Base-by-base conservation (phyloP, 2,113 vertebrate species). In the Laticauda laticaudata region DNA sequence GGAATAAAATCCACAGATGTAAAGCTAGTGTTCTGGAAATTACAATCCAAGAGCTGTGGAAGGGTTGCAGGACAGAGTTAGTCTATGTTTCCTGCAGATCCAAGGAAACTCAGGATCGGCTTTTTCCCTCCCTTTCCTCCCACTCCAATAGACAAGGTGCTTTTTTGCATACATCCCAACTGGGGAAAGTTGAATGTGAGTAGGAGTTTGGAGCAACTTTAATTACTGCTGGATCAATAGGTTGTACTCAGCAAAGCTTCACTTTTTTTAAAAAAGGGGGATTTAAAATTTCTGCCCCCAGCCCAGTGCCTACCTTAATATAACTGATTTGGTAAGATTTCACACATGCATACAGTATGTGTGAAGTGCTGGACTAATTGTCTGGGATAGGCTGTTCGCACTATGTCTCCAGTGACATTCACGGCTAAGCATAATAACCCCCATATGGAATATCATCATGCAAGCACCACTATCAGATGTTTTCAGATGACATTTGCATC, bases 221-320 rank as follows among this genome's bases (percentile, higher is more conserved):
- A 97, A 97, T 97, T 96, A 96, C 94, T 92, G 43, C 91, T 90
- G 95, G 96, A 97, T 96, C 97, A 2, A 97, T 97, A 94, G 90
- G 87, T 94, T 96, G 51, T 24, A 93, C 93, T 91, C 2, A 21
- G 95, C 95, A 95, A 86, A 96, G 92, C 34, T 39, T 39, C 69
- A 75, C 14, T 81, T 81, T 81, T 81, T 39, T 81, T 34, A 81
- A 81, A 81, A 39, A 39, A 39, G 51, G 7, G 75, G 69, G 1
- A 0, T 1, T 39, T 81, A 39, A 81, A 39, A 21, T 81, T 81
- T 81, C 15, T 75, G n/a, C n/a, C 75, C 18, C 34, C 57, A 5
- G 3, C 54, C 12, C 61, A 39, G 2, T 7, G 2, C 75, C 7
- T 81, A 20, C 34, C 39, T 6, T 9, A 81, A 81, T 39, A 43